phyloP scores from a whole-genome alignment of 2,797 vertebrate species.

The Distichodus sexfasciatus region DNA sequence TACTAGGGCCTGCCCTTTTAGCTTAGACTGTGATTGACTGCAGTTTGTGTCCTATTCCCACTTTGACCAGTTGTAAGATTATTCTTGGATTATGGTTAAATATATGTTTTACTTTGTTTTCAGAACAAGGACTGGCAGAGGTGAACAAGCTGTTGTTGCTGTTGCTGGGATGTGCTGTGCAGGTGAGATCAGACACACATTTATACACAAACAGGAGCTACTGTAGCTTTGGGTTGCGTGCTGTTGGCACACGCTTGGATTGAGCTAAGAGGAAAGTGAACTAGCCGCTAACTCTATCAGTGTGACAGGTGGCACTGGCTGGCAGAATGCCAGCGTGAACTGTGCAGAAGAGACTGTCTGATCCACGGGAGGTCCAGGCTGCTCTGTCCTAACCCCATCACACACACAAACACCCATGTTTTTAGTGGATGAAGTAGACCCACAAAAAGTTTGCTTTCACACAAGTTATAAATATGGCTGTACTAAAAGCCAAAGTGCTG shows the following conservation, averaged over 20 bases:
- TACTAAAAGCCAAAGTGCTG: neutral
- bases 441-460: neutral
- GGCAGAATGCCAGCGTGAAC: neutral
- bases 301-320: slow-evolving; percentile 39
- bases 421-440: neutral
- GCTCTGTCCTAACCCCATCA: neutral
- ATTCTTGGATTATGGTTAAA: neutral
- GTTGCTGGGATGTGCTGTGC: slow-evolving; percentile 92
- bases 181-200: slow-evolving; percentile 71
- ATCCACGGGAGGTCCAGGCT: slow-evolving; percentile 5
- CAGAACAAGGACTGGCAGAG: slow-evolving; percentile 91
- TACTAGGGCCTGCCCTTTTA: no score
- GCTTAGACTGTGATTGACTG: neutral
- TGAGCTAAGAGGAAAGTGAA: slow-evolving; percentile 16
- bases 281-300: neutral
- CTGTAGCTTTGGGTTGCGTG: neutral
- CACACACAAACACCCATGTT: neutral
- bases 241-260: neutral
- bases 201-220: neutral
- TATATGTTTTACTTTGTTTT: slow-evolving; percentile 49
- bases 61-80: slow-evolving; percentile 7
- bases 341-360: neutral
- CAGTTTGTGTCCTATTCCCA: slow-evolving; percentile 38
- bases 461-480: neutral
- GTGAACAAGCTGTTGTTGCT: slow-evolving; percentile 91